phyloP scores from a whole-genome alignment of 2,113 vertebrate species.

The Psittacus erithacus region DNA sequence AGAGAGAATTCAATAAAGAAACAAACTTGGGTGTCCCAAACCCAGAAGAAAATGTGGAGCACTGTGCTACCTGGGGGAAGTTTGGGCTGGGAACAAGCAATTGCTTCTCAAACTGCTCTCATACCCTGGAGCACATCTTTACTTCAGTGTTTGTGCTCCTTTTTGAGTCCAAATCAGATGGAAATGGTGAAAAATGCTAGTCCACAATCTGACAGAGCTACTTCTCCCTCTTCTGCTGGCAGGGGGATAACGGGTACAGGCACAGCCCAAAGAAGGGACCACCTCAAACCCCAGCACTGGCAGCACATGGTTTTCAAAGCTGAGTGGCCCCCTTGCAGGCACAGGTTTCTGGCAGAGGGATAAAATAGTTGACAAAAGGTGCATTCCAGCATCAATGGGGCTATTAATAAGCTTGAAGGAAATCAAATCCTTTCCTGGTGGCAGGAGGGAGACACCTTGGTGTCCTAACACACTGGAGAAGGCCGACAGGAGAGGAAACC shows the following conservation, averaged over 20 bases:
- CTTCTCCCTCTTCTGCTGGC: not conserved
- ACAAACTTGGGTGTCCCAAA: not conserved
- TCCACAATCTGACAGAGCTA: not conserved
- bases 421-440: not conserved
- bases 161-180: not conserved
- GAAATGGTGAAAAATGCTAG: not conserved
- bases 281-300: rapidly evolving
- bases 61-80: not conserved
- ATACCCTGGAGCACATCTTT: not conserved
- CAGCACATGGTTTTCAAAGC: not conserved
- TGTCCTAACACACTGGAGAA: rapidly evolving
- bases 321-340: not conserved
- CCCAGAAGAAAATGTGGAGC: not conserved
- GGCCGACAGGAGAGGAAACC: not conserved
- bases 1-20: not conserved
- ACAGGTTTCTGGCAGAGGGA: not conserved
- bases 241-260: not conserved
- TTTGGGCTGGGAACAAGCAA: not conserved
- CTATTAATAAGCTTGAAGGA: not conserved
- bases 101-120: not conserved
- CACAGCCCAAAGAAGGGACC: not conserved
- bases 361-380: not conserved
- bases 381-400: not conserved
- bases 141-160: not conserved
- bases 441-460: not conserved